Evolutionary conservation across 2,888 invertebrate genomes (phyloP).

Genomic region (Aspidiotus rigidus): DNA sequence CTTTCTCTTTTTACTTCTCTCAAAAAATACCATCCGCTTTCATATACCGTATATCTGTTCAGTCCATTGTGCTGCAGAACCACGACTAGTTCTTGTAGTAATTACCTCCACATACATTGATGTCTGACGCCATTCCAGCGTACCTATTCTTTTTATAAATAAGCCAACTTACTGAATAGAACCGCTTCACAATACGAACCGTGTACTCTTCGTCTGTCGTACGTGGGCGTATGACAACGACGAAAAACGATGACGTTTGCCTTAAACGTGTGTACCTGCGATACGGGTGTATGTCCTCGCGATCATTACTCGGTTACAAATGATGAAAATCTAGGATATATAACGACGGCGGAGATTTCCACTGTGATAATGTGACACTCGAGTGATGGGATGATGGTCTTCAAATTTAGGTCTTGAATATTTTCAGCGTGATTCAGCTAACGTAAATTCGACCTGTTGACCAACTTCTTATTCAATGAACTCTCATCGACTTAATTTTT

Average conservation of each 20-base stretch:
- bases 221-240: conserved; percentile 18
- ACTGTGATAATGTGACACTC: no score
- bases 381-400: no score
- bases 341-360: no score
- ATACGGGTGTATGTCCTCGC: no score
- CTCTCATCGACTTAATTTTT: no score
- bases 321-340: no score
- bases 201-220: conserved; percentile 5
- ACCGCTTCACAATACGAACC: conserved; percentile 26
- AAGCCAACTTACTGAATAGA: conserved; percentile 28
- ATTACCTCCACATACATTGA: conserved; percentile 30
- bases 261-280: neutral
- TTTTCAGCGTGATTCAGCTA: no score
- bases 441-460: no score
- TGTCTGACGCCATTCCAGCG: conserved; percentile 29
- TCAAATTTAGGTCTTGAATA: no score
- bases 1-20: conserved; percentile 2
- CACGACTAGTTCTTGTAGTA: conserved; percentile 15
- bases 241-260: neutral
- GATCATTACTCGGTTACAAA: no score
- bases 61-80: conserved; percentile 11
- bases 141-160: conserved; percentile 29
- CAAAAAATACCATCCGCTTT: conserved; percentile 16
- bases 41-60: conserved; percentile 3
- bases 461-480: no score